Evolutionary conservation across 1,140 invertebrate species (phyloP), one percentile per base, ranked within the genome.

Genomic region (Gonatopus flavifemur): DNA sequence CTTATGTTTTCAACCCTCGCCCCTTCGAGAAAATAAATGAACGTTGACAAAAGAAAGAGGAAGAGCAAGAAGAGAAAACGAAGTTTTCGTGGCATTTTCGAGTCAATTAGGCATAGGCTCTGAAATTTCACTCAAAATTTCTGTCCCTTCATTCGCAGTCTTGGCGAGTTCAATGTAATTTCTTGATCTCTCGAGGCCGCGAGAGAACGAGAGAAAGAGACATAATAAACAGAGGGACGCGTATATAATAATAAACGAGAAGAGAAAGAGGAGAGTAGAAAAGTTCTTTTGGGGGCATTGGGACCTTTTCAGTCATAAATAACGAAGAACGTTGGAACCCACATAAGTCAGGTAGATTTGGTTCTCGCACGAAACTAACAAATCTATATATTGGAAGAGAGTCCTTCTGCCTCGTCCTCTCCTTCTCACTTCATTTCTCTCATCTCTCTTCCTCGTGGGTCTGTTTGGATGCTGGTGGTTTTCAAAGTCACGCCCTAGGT

Each of bases 341-440:
- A 64, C 64, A 76, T 77, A 76, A 77, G 73, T 77, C 74, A 77
- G 72, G 72, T 75, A 74, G 67, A 69, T 65, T 66, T 49, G 63
- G 63, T 65, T 56, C 46, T 39, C 39, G 59, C 61, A 62, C 64
- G 57, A 50, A 62, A 58, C 46, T 57, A 19, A 49, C 41, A 46
- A 36, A 50, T 46, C 31, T 41, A 36, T 20, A 39, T n/a, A n/a
- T n/a, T n/a, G n/a, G n/a, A 3, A 35, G 24, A 43, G 37, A 49
- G 25, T 19, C 22, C 24, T 20, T 20, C 37, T 32, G 25, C 25
- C 38, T n/a, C n/a, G n/a, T n/a, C 12, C 22, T 22, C 32, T 35
- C 12, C 1, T 15, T 24, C 16, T 24, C 8, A 40, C 18, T 8
- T 25, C n/a, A 16, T 40, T 32, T 40, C 39, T 30, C 21, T 30